These are phyloP conservation scores for Vicugna pacos DNA, from an alignment of 2,113 vertebrate genomes.

Conservation along the genomic window DNA sequence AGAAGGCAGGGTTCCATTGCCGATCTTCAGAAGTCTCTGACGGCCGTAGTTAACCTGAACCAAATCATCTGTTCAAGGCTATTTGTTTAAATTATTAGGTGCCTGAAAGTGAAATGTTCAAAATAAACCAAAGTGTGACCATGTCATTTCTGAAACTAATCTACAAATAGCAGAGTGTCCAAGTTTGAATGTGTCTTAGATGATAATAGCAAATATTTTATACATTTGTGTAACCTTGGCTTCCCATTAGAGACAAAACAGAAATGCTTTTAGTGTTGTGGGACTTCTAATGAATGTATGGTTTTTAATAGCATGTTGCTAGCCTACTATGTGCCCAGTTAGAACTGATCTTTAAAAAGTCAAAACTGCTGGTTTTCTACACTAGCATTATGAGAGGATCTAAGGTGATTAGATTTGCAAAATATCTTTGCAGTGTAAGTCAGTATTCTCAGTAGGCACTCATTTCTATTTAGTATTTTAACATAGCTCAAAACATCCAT, in stretches of 20 bases:
- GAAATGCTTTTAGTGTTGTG: neutral
- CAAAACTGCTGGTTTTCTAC: neutral
- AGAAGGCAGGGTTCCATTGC: neutral
- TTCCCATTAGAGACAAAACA: neutral
- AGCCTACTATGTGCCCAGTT: neutral
- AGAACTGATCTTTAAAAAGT: constrained; percentile 28
- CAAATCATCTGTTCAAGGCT: neutral
- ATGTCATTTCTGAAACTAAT: neutral
- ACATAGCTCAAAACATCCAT: constrained; percentile 13
- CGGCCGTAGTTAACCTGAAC: neutral
- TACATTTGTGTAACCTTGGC: neutral
- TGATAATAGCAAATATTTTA: constrained; percentile 39
- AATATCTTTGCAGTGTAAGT: constrained; percentile 27
- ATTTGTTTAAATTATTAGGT: constrained; percentile 46
- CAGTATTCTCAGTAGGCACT: constrained; percentile 8
- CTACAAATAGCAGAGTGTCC: neutral
- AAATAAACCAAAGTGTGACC: constrained; percentile 37
- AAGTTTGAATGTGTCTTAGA: neutral
- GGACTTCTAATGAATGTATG: neutral
- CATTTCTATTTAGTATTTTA: constrained; percentile 57
- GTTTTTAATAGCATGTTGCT: constrained; percentile 27
- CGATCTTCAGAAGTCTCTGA: neutral
- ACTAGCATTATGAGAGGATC: neutral
- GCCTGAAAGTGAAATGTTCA: constrained; percentile 37
- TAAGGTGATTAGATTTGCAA: constrained; percentile 30